phyloP scores from a whole-genome alignment of 1,140 invertebrate species.

The Drosophila malerkotliana region DNA sequence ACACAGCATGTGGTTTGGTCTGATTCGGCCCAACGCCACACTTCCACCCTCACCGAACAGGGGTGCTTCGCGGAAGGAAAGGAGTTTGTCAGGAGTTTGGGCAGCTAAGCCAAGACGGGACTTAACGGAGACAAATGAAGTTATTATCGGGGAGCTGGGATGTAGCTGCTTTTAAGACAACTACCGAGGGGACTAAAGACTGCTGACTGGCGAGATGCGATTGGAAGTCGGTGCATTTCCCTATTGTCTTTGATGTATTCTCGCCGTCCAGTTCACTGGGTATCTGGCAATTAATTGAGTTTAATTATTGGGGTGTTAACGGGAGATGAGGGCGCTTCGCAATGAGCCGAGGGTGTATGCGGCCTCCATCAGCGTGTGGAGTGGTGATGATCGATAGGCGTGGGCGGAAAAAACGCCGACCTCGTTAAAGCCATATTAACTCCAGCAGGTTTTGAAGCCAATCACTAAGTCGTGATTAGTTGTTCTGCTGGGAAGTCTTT shows the following conservation, averaged over 20 bases:
- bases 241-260: constrained; percentile 68
- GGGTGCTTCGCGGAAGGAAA: constrained; percentile 7
- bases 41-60: not conserved
- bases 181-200: not conserved
- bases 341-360: constrained; percentile 9
- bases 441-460: constrained; percentile 19
- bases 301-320: constrained; percentile 72
- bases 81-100: constrained; percentile 48
- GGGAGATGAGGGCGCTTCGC: constrained; percentile 13
- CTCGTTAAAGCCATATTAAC: constrained; percentile 35
- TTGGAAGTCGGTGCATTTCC: constrained; percentile 42
- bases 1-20: constrained; percentile 70
- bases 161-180: constrained; percentile 7
- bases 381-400: constrained; percentile 11
- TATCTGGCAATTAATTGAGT: constrained; percentile 72
- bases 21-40: constrained; percentile 23
- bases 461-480: constrained; percentile 38
- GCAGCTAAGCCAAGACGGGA: constrained; percentile 46
- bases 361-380: not conserved
- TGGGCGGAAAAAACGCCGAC: constrained; percentile 15
- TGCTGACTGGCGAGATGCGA: not conserved
- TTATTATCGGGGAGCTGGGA: constrained; percentile 57
- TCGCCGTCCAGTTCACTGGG: constrained; percentile 56
- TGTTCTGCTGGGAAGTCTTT: not conserved
- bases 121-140: constrained; percentile 80